phyloP scores from a whole-genome alignment of 2,888 invertebrate genomes.

The Sepioteuthis lessoniana region DNA sequence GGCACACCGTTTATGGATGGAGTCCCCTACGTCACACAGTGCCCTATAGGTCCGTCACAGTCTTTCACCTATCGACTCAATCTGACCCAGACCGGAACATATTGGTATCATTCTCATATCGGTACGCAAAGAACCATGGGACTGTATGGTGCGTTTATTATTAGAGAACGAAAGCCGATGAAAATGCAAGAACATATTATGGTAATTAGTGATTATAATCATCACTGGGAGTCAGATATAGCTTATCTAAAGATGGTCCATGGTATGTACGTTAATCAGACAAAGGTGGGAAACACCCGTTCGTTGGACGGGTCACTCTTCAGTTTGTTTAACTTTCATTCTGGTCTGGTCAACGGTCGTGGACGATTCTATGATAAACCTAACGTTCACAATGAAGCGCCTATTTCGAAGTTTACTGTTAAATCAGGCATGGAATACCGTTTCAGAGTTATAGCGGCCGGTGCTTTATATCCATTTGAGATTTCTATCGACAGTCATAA shows the following conservation, averaged over 20 bases:
- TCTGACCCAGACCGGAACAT: constrained; percentile 59
- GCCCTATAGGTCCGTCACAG: constrained; percentile 67
- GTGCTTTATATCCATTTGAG: constrained; percentile 57
- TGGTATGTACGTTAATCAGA: constrained; percentile 56
- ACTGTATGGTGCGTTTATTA: constrained; percentile 65
- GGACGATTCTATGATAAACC: constrained; percentile 57
- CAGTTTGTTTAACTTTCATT: constrained; percentile 55
- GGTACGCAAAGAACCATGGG: constrained; percentile 66
- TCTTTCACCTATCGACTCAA: constrained; percentile 67
- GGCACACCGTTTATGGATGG: constrained; percentile 64
- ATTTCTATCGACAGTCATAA: constrained; percentile 63
- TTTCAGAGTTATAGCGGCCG: constrained; percentile 64
- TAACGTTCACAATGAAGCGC: constrained; percentile 54
- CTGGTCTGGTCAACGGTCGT: constrained; percentile 63
- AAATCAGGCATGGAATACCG: constrained; percentile 52
- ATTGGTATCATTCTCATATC: constrained; percentile 62
- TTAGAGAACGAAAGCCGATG: constrained; percentile 54
- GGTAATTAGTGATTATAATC: constrained; percentile 63
- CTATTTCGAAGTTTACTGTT: constrained; percentile 57
- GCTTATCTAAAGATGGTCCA: constrained; percentile 57
- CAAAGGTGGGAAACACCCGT: constrained; percentile 50
- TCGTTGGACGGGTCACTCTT: constrained; percentile 57
- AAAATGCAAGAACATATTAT: constrained; percentile 56
- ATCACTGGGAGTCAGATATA: constrained; percentile 58
- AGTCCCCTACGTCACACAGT: constrained; percentile 66